Evolutionary conservation across 2,888 invertebrate genomes (phyloP).

Genomic region (Hololepta plana): DNA sequence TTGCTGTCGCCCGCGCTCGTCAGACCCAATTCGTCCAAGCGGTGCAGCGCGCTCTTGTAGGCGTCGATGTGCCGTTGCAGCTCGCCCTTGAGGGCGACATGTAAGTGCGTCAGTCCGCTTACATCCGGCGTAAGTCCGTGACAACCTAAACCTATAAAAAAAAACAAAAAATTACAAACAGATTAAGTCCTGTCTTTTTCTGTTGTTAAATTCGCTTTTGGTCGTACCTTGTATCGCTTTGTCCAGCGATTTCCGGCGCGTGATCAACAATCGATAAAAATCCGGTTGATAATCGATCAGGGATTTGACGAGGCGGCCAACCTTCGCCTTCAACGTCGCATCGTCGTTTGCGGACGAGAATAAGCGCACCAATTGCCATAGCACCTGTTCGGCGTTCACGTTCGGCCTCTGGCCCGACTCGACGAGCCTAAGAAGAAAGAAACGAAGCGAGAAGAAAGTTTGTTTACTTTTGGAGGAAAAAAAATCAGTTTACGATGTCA

Average conservation of each 20-base stretch:
- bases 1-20: conserved; percentile 29
- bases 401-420: conserved; percentile 40
- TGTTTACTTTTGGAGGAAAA: no score
- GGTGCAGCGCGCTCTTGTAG: conserved; percentile 73
- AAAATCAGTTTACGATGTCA: conserved; percentile 4
- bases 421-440: conserved; percentile 22
- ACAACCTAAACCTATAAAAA: conserved; percentile 47
- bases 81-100: conserved; percentile 68
- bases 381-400: conserved; percentile 57
- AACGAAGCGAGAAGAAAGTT: no score
- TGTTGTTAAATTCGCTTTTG: background rate
- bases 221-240: conserved; percentile 63
- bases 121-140: conserved; percentile 64
- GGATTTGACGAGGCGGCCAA: conserved; percentile 38
- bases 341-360: conserved; percentile 36
- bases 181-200: no score
- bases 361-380: conserved; percentile 72
- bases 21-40: conserved; percentile 55
- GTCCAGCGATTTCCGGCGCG: conserved; percentile 55
- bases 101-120: conserved; percentile 51
- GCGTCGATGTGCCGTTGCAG: conserved; percentile 69
- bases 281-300: conserved; percentile 45
- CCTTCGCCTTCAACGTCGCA: conserved; percentile 40
- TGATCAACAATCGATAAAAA: conserved; percentile 45
- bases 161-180: no score